Conservation (phyloP, 2,797 vertebrate genomes). For the Threskiornis aethiopicus region DNA sequence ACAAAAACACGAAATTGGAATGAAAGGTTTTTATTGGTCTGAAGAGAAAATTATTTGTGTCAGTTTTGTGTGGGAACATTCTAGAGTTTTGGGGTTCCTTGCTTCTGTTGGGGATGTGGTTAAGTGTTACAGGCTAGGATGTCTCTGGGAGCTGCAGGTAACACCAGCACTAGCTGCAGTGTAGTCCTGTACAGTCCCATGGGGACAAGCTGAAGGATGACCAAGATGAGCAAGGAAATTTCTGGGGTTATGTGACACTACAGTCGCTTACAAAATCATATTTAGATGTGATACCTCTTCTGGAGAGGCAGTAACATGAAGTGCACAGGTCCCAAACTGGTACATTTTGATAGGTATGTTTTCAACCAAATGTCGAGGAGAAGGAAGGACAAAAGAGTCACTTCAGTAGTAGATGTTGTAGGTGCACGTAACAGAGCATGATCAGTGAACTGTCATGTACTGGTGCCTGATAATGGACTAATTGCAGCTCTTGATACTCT, state of each 20-base stretch:
- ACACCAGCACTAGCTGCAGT: background rate
- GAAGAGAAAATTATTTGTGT: background rate
- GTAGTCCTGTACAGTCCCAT: background rate
- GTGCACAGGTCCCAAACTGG: background rate
- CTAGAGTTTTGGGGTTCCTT: background rate
- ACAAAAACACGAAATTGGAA: background rate
- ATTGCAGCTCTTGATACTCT: background rate
- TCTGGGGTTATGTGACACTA: accelerated
- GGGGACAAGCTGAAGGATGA: background rate
- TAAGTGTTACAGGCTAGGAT: background rate
- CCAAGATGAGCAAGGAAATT: background rate
- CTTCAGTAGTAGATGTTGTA: background rate
- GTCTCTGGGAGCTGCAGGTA: background rate
- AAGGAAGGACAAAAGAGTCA: background rate
- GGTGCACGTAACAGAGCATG: accelerated
- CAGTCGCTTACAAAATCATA: background rate
- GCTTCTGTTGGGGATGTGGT: background rate
- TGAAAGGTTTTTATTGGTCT: background rate
- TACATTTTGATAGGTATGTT: background rate
- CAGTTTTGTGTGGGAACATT: background rate
- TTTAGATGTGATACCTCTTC: background rate
- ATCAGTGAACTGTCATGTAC: background rate
- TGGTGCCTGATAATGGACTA: background rate
- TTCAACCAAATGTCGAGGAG: background rate
- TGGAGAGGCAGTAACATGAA: background rate